Evolutionary conservation across 2,888 invertebrate genomes (phyloP).

Genomic region (Heliconius aoede): DNA sequence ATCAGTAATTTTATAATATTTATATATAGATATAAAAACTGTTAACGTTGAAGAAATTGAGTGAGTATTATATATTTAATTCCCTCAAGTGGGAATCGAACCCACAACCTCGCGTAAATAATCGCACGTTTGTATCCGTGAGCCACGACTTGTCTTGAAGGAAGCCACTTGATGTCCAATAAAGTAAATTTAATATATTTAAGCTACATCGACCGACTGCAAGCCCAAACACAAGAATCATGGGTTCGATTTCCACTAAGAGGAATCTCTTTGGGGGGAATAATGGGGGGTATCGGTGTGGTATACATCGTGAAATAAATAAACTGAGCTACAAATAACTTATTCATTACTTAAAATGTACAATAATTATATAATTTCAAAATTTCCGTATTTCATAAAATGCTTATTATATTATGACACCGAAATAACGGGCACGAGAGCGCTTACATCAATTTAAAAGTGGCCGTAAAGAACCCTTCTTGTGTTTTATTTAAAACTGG

Average conservation of each 20-base stretch:
- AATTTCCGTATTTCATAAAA: conserved; percentile 6
- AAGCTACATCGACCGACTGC: too few relatives aligned
- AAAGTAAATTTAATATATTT: too few relatives aligned
- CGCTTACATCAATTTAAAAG: conserved; percentile 29
- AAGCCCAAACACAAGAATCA: too few relatives aligned
- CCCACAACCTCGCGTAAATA: too few relatives aligned
- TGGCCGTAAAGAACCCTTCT: conserved; percentile 28
- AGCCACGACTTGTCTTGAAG: too few relatives aligned
- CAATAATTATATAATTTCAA: background rate
- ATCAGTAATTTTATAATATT: conserved; percentile 22
- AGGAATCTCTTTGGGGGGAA: too few relatives aligned
- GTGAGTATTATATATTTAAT: background rate
- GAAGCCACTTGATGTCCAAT: too few relatives aligned
- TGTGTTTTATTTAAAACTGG: conserved; percentile 28
- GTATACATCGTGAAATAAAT: too few relatives aligned
- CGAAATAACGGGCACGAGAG: conserved; percentile 19
- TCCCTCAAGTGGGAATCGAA: too few relatives aligned
- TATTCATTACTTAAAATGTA: background rate
- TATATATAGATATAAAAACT: conserved; percentile 5
- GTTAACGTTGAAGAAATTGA: background rate
- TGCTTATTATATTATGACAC: conserved; percentile 19
- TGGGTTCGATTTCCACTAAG: too few relatives aligned
- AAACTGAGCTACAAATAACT: background rate
- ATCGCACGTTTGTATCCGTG: too few relatives aligned
- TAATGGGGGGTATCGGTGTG: too few relatives aligned